A percentile compares a stretch with the other conserved stretches of the same genome.
These are phyloP conservation scores for Harpegnathos saltator DNA, from an alignment of 1,140 invertebrate genomes.

Conservation along the genomic window DNA sequence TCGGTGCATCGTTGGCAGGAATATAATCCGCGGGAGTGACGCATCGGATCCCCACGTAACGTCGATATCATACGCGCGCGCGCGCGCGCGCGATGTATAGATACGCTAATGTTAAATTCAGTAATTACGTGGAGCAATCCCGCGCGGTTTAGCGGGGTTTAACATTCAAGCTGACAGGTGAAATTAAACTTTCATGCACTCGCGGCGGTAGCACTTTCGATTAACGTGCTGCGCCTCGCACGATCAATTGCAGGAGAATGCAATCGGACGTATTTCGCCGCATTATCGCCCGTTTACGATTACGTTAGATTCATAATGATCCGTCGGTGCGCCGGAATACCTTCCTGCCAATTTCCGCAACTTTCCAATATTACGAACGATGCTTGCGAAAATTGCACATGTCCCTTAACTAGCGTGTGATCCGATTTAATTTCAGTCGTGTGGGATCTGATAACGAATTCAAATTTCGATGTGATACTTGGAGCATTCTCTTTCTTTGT, in stretches of 20 bases:
- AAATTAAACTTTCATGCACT: conserved; percentile 4
- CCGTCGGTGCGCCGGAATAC: background rate
- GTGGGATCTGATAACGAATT: too few species aligned
- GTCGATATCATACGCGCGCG: conserved; percentile 18
- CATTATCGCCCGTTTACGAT: background rate
- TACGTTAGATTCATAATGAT: background rate
- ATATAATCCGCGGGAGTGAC: background rate
- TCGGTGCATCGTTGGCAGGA: background rate
- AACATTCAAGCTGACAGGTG: background rate
- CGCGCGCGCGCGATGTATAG: background rate
- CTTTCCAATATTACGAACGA: too few species aligned
- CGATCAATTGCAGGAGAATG: background rate
- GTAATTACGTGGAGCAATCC: conserved; percentile 25
- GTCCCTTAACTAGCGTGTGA: too few species aligned
- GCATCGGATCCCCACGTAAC: conserved; percentile 19
- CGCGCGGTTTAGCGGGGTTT: conserved; percentile 2
- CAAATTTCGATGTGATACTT: too few species aligned
- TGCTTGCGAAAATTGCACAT: too few species aligned
- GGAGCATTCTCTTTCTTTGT: too few species aligned
- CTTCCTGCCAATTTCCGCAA: too few species aligned
- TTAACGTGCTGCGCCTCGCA: background rate
- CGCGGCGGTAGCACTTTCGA: background rate
- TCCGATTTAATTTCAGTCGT: too few species aligned
- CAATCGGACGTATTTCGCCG: background rate
- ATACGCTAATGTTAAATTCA: conserved; percentile 53